Percentiles rank a stretch among this genome's conserved stretches.
Evolutionary conservation across 2,888 invertebrate species (phyloP).

Genomic region (Alentia gelatinosa): DNA sequence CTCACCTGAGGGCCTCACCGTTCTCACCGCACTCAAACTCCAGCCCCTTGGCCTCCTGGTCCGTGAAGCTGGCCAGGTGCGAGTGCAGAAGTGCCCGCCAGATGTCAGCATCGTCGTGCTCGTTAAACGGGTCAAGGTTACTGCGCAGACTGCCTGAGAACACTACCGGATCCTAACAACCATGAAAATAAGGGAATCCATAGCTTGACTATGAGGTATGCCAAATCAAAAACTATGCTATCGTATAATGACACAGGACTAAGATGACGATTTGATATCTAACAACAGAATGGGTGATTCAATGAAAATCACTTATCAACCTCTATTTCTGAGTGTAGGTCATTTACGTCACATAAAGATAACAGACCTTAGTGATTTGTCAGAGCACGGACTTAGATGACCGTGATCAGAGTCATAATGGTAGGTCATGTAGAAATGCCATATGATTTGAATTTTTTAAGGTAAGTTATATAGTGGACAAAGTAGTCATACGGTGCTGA

Average conservation of each 20-base stretch:
- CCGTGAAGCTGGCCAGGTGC: not conserved
- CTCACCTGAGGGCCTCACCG: not conserved
- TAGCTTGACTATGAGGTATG: not conserved
- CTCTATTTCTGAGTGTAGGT: too few relatives aligned
- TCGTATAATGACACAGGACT: not conserved
- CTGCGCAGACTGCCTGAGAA: not conserved
- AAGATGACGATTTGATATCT: not conserved
- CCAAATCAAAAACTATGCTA: not conserved
- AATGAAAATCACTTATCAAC: not conserved
- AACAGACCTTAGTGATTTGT: too few relatives aligned
- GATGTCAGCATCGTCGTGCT: not conserved
- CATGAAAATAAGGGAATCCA: not conserved
- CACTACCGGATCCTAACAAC: constrained; percentile 1
- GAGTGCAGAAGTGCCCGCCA: not conserved
- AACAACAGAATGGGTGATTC: not conserved
- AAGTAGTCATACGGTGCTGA: too few relatives aligned
- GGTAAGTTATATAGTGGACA: too few relatives aligned
- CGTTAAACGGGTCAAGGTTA: constrained; percentile 13
- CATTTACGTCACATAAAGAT: too few relatives aligned
- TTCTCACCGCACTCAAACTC: constrained; percentile 7
- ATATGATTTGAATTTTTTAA: too few relatives aligned
- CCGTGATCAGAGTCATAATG: too few relatives aligned
- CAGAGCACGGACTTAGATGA: too few relatives aligned
- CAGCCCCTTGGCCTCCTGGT: not conserved
- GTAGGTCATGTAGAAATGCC: too few relatives aligned